Evolutionary conservation across 2,113 vertebrate genomes (phyloP).

Genomic region (Odobenus rosmarus): DNA sequence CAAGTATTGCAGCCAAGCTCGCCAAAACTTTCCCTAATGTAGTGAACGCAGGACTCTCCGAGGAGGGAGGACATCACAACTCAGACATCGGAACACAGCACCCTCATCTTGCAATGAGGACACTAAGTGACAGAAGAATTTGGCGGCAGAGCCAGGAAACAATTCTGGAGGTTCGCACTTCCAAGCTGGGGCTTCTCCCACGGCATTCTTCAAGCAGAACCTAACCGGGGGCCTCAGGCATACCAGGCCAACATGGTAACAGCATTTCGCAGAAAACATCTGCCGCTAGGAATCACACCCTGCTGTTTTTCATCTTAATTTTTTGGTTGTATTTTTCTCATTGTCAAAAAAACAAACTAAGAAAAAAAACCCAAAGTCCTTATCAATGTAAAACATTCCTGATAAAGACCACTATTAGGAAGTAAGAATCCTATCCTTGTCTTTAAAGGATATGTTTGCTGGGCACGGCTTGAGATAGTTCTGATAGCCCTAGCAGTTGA

Average conservation of each 20-base stretch:
- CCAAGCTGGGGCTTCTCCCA: background rate
- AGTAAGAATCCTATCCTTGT: background rate
- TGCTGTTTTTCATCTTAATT: background rate
- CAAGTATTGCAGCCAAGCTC: background rate
- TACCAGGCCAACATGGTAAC: background rate
- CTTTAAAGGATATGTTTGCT: background rate
- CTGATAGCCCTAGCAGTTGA: background rate
- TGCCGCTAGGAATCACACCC: background rate
- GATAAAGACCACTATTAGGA: background rate
- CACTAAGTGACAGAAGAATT: constrained; percentile 10
- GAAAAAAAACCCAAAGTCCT: background rate
- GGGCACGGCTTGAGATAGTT: background rate
- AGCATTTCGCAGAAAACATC: background rate
- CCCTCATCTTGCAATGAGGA: background rate
- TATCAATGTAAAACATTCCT: background rate
- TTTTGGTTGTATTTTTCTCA: background rate
- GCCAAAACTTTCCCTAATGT: background rate
- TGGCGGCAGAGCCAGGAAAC: background rate
- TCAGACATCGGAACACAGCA: background rate
- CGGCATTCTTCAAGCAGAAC: background rate
- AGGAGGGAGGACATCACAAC: background rate
- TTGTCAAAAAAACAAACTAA: background rate
- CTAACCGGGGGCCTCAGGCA: background rate
- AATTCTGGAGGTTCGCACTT: background rate
- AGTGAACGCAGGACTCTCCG: background rate